Evolutionary conservation across 2,797 vertebrate species (phyloP).

Genomic region (Sarcophilus harrisii): DNA sequence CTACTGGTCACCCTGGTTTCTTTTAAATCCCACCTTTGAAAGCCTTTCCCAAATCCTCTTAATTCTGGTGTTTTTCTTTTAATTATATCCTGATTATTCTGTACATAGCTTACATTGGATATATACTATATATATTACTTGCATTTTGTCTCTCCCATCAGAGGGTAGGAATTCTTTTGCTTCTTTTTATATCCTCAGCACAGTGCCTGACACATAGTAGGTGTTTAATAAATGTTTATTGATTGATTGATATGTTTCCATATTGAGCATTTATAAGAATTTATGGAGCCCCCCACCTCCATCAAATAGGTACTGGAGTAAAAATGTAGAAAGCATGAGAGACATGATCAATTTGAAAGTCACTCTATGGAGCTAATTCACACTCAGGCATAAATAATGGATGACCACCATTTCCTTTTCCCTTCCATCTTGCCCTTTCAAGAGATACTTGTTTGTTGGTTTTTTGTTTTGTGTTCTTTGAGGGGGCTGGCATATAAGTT

Average conservation of each 20-base stretch:
- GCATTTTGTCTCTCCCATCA: not conserved
- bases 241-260: not conserved
- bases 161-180: not conserved
- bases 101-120: not conserved
- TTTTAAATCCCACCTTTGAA: not conserved
- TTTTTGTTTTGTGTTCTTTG: too few relatives aligned
- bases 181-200: not conserved
- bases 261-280: not conserved
- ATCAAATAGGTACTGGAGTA: not conserved
- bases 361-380: too few relatives aligned
- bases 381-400: too few relatives aligned
- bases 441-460: too few relatives aligned
- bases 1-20: not conserved
- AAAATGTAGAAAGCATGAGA: not conserved
- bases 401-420: too few relatives aligned
- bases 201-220: not conserved
- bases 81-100: not conserved
- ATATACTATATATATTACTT: not conserved
- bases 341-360: not conserved
- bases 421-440: too few relatives aligned
- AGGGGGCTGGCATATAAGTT: too few relatives aligned
- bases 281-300: not conserved
- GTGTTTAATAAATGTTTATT: not conserved
- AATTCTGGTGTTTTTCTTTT: not conserved
- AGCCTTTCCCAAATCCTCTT: not conserved